Base-by-base conservation (phyloP, 2,888 invertebrate genomes). In the Nowickia ferox region DNA sequence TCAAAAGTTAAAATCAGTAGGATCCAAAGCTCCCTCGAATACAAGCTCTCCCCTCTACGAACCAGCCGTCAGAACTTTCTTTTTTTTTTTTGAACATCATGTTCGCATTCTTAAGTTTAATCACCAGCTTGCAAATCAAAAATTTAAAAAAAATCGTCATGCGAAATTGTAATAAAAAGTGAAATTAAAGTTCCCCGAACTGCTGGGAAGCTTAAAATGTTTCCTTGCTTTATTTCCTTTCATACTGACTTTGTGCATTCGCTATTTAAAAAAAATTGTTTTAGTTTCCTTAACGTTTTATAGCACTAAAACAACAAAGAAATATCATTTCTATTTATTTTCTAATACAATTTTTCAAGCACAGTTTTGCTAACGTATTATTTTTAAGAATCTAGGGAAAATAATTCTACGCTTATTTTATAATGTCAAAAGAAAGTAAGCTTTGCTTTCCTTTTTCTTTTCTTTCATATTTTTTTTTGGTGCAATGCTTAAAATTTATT, bases 321-420 rank as follows among this genome's bases (percentile, higher is more conserved):
- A 68, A 40, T 38, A 19, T 22, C 15, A 55, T 72, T 79, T 44
- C 51, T 30, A 63, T 63, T 44, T 72, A 77, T 55, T 46, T 79
- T 53, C 17, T 69, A 42, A 61, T 55, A 40, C 22, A n/a, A 19
- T 46, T 57, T 57, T 22, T 44, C 48, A 30, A 51, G n/a, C 11
- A 13, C 69, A 78, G 17, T 61, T 53, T 61, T 61, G 11, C 38
- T 30, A 30, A 59, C 51, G 51, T 30, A 15, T 53, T 44, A 53
- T 59, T 51, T 6, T 15, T 8, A 65, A 19, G 46, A 48, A 46
- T 79, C 44, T 30, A 19, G 65, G 22, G 19, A 55, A 71, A 46
- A 63, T 17, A 42, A 63, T 30, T 22, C 44, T 10, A 42, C 4
- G 13, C 53, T 59, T 48, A 11, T 30, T 68, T 57, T 48, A 15